phyloP scores from a whole-genome alignment of 2,113 vertebrate genomes.

The Oenanthe melanoleuca region DNA sequence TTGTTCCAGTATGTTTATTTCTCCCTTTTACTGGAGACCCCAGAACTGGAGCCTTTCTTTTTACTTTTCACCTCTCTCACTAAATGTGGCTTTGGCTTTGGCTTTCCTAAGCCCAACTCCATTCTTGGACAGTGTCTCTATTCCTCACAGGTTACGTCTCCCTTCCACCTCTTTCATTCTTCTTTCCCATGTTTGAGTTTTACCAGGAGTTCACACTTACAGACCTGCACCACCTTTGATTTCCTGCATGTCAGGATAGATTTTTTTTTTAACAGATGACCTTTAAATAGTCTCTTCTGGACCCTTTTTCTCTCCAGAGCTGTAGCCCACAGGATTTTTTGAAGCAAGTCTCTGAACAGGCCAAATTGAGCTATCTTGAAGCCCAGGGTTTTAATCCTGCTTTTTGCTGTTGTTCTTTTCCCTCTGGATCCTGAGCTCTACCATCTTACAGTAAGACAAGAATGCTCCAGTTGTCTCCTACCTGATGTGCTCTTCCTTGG shows the following conservation, averaged over 20 bases:
- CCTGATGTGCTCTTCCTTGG: not conserved
- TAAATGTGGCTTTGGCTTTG: not conserved
- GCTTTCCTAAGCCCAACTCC: not conserved
- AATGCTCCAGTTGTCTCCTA: not conserved
- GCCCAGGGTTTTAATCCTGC: not conserved
- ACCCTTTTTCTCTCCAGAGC: not conserved
- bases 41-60: not conserved
- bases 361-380: not conserved
- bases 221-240: not conserved
- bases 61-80: not conserved
- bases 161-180: not conserved
- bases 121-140: not conserved
- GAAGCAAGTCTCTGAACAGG: not conserved
- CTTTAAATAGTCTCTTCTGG: not conserved
- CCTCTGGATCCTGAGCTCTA: not conserved
- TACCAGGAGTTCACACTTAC: not conserved
- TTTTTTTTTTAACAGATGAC: not conserved
- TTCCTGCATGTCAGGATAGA: not conserved
- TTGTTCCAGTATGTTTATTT: not conserved
- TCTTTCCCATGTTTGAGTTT: not conserved
- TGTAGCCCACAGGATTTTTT: not conserved
- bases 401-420: not conserved
- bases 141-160: not conserved
- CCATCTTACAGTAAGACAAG: not conserved
- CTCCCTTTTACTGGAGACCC: not conserved